Conservation (phyloP, 2,888 invertebrate genomes). For the Tinea semifulvella region DNA sequence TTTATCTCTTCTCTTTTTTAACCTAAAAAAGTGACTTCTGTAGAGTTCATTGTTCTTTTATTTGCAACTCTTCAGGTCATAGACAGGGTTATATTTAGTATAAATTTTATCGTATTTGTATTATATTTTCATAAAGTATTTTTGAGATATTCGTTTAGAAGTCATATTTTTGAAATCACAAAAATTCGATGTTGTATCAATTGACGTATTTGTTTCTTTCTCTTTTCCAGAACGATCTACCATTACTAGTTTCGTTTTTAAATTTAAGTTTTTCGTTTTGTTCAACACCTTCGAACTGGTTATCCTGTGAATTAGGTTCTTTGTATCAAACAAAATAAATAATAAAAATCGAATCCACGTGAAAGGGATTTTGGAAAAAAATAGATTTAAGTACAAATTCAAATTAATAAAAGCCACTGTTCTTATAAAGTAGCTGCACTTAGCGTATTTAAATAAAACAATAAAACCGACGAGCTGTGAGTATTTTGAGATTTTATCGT, state of each 20-base stretch:
- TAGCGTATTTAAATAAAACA: conserved; percentile 53
- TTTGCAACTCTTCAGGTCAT: conserved; percentile 65
- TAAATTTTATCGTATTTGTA: conserved; percentile 66
- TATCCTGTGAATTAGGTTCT: conserved; percentile 2
- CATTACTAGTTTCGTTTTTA: not conserved
- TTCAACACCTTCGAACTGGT: not conserved
- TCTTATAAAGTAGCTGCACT: conserved; percentile 66
- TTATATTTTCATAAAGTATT: conserved; percentile 65
- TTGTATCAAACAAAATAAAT: not conserved
- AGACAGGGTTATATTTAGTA: conserved; percentile 68
- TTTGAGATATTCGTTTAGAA: conserved; percentile 64
- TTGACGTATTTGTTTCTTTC: conserved; percentile 24
- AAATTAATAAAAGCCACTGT: conserved; percentile 65
- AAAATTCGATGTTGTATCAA: conserved; percentile 33
- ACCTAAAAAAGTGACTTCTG: conserved; percentile 45
- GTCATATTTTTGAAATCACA: conserved; percentile 63
- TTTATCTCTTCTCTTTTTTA: conserved; percentile 6
- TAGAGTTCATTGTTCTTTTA: conserved; percentile 51
- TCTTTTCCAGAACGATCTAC: conserved; percentile 15
- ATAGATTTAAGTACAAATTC: conserved; percentile 65
- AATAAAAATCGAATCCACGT: conserved; percentile 1
- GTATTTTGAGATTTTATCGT: conserved; percentile 67
- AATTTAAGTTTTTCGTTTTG: not conserved
- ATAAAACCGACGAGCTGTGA: conserved; percentile 67
- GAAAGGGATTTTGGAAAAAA: conserved; percentile 26